Evolutionary conservation across 2,888 invertebrate species (phyloP).

Genomic region (Chalcosyrphus nemorum): DNA sequence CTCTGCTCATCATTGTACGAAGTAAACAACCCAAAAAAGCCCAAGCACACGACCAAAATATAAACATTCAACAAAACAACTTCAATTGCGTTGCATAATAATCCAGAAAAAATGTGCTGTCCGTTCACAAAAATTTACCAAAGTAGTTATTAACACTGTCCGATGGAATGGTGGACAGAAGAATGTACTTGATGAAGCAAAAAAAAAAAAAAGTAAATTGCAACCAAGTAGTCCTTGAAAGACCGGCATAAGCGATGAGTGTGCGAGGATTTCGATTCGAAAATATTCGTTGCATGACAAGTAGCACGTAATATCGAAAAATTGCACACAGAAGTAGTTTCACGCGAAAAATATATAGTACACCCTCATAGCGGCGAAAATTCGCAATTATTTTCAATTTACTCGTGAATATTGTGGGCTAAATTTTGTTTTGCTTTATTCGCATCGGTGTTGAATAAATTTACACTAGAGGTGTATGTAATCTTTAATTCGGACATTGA

Average conservation of each 20-base stretch:
- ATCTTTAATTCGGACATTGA: slow-evolving; percentile 30
- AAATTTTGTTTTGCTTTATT: background rate
- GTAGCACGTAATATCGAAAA: background rate
- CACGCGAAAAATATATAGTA: background rate
- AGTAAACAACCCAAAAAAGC: slow-evolving; percentile 1
- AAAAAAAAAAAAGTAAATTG: background rate
- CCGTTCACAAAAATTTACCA: background rate
- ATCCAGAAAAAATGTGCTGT: slow-evolving; percentile 21
- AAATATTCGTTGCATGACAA: slow-evolving; percentile 17
- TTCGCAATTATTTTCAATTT: slow-evolving; percentile 1
- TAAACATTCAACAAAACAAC: background rate
- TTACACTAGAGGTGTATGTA: background rate
- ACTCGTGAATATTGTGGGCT: background rate
- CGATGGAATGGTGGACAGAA: slow-evolving; percentile 4
- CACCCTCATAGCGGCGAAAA: background rate
- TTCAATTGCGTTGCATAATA: slow-evolving; percentile 9
- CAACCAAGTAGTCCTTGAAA: slow-evolving; percentile 25
- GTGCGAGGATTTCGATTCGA: slow-evolving; percentile 14
- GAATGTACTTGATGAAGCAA: slow-evolving; percentile 17
- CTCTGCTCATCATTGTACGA: background rate
- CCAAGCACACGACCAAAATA: slow-evolving; percentile 11
- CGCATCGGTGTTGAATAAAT: background rate
- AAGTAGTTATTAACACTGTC: too few relatives aligned
- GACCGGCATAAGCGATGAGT: slow-evolving; percentile 1
- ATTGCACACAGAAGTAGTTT: slow-evolving; percentile 8